A percentile compares a stretch with the other conserved stretches of the same genome.
These are phyloP conservation scores for Ptycholaimellus sp. DNA, from an alignment of 2,888 invertebrate genomes.

Conservation along the genomic window DNA sequence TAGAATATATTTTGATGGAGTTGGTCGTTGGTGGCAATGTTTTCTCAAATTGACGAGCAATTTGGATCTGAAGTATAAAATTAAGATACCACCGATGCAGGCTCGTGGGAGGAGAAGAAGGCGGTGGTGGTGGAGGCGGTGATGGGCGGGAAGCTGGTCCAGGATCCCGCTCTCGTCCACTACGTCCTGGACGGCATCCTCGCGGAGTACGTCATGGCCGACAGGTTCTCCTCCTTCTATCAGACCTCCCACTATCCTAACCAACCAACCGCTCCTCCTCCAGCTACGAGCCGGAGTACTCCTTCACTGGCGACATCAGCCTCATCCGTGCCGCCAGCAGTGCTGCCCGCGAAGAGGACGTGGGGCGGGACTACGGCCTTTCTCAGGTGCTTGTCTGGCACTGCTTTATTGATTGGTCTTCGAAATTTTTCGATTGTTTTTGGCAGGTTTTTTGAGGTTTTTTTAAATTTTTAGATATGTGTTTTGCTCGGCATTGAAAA, in stretches of 20 bases:
- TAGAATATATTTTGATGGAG: no score
- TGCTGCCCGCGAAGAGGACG: conserved; percentile 40
- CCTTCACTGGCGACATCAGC: conserved; percentile 43
- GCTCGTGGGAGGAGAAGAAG: no score
- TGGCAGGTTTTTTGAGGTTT: no score
- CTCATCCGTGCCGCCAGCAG: conserved; percentile 66
- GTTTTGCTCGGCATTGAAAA: no score
- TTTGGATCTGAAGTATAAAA: no score
- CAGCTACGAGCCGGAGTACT: conserved; percentile 43
- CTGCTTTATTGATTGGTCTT: no score
- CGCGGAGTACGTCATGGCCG: conserved; percentile 4
- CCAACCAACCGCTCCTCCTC: conserved; percentile 35
- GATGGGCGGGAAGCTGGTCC: conserved; percentile 31
- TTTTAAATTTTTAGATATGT: no score
- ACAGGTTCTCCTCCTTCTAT: conserved; percentile 3
- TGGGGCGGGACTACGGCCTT: conserved; percentile 68
- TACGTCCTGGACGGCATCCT: conserved; percentile 2
- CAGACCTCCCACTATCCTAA: no score
- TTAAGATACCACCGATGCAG: no score
- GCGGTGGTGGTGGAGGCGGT: conserved; percentile 37
- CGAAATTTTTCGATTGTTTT: no score
- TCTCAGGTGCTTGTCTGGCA: conserved; percentile 53
- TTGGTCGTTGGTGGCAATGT: no score
- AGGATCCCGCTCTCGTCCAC: not conserved
- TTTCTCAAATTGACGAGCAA: no score